A percentile compares a stretch with the other conserved stretches of the same genome.
Evolutionary conservation across 2,113 vertebrate species (phyloP).

Genomic region (Hystrix brachyura): DNA sequence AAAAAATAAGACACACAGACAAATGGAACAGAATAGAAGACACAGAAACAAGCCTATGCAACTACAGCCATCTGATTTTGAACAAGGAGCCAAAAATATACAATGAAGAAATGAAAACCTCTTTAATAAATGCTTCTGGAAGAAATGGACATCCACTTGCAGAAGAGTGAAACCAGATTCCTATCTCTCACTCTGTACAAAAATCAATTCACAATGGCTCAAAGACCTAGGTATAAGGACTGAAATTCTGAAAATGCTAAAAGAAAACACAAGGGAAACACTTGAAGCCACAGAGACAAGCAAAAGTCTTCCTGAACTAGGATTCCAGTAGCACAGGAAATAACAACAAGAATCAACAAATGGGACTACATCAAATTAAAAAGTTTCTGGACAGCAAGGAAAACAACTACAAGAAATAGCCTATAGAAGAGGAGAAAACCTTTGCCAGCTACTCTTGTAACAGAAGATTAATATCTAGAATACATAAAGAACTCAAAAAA

Average conservation of each 20-base stretch:
- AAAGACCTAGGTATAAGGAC: not conserved
- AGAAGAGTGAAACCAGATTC: not conserved
- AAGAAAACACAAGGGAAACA: not conserved
- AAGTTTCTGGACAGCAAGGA: not conserved
- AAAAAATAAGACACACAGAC: not conserved
- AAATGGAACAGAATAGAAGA: not conserved
- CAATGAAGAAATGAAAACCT: not conserved
- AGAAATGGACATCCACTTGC: not conserved
- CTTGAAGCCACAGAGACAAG: not conserved
- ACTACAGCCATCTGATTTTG: not conserved
- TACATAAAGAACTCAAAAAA: not conserved
- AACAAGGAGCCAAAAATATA: not conserved
- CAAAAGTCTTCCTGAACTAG: not conserved
- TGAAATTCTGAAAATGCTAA: not conserved
- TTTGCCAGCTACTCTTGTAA: not conserved
- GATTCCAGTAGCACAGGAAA: not conserved
- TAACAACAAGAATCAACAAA: not conserved
- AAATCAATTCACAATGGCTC: not conserved
- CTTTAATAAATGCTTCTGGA: not conserved
- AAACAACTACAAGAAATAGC: not conserved
- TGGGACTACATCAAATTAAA: not conserved
- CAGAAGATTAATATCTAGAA: not conserved
- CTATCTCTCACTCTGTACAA: not conserved
- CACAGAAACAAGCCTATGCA: not conserved
- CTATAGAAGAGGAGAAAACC: not conserved